These are phyloP conservation scores for Porites evermanni DNA, from an alignment of 92 coral and sea anemone genomes.

Conservation along the genomic window DNA sequence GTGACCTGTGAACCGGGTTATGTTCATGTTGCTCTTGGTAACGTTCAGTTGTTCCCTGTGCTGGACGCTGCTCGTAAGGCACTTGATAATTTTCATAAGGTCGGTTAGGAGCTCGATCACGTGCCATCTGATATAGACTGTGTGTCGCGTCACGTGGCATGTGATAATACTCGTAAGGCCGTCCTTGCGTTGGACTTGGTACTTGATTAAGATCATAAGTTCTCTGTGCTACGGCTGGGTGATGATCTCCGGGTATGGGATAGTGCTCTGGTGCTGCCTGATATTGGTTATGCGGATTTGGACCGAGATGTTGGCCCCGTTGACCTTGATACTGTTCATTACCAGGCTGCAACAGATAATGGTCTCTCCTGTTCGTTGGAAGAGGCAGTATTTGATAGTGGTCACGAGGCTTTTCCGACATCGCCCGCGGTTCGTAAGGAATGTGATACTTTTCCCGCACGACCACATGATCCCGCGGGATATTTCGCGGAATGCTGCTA, in stretches of 20 bases:
- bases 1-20: conserved; percentile 8
- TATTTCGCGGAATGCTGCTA: conserved; percentile 34
- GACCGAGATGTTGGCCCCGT: conserved; percentile 16
- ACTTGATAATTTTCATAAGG: conserved; percentile 13
- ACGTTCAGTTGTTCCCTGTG: not conserved
- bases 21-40: conserved; percentile 14
- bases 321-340: conserved; percentile 30
- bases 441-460: conserved; percentile 52
- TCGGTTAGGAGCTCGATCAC: conserved; percentile 30
- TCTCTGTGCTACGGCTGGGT: not conserved
- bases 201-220: conserved; percentile 8
- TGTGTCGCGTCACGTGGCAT: conserved; percentile 13
- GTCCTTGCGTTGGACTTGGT: conserved; percentile 31
- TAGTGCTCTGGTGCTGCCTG: conserved; percentile 21
- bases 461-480: conserved; percentile 48
- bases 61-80: conserved; percentile 25
- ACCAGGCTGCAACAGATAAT: conserved; percentile 23
- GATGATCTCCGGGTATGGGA: conserved; percentile 5
- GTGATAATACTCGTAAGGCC: not conserved
- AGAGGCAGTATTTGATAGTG: conserved; percentile 53
- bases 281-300: conserved; percentile 8
- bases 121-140: conserved; percentile 27
- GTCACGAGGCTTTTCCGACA: conserved; percentile 54
- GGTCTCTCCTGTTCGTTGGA: conserved; percentile 41
- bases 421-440: conserved; percentile 53